Evolutionary conservation across 2,113 vertebrate species (phyloP).

Genomic region (Merops nubicus): DNA sequence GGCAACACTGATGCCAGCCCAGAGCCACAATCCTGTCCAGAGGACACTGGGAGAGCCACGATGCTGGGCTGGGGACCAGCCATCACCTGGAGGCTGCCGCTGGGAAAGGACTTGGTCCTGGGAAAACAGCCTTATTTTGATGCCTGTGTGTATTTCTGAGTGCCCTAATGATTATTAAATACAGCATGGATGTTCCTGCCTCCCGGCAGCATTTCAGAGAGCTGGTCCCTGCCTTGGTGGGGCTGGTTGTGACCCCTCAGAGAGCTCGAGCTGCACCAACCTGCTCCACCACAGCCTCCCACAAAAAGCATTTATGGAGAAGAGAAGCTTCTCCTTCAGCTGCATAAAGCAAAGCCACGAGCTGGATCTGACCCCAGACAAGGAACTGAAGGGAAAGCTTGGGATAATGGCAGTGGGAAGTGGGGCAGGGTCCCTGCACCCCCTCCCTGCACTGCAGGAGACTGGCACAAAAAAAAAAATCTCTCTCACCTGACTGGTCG

Average conservation of each 20-base stretch:
- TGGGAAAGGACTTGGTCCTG: background rate
- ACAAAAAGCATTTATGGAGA: background rate
- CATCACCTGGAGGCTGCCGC: rapidly evolving
- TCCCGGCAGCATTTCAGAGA: background rate
- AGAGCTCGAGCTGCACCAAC: background rate
- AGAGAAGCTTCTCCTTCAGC: background rate
- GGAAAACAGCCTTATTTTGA: background rate
- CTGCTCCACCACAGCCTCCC: background rate
- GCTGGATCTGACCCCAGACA: background rate
- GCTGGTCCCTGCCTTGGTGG: background rate
- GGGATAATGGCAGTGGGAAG: background rate
- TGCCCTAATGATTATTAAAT: background rate
- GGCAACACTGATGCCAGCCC: background rate
- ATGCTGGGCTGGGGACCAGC: background rate
- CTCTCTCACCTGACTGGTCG: background rate
- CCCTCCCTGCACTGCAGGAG: background rate
- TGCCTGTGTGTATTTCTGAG: rapidly evolving
- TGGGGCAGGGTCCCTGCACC: background rate
- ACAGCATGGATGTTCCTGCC: background rate
- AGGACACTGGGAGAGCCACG: background rate
- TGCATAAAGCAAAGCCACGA: background rate
- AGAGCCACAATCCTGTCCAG: rapidly evolving
- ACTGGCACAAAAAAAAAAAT: background rate
- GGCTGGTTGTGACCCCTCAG: background rate
- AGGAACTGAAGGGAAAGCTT: background rate